phyloP scores from a whole-genome alignment of 2,113 vertebrate genomes.

The Chiloscyllium plagiosum region DNA sequence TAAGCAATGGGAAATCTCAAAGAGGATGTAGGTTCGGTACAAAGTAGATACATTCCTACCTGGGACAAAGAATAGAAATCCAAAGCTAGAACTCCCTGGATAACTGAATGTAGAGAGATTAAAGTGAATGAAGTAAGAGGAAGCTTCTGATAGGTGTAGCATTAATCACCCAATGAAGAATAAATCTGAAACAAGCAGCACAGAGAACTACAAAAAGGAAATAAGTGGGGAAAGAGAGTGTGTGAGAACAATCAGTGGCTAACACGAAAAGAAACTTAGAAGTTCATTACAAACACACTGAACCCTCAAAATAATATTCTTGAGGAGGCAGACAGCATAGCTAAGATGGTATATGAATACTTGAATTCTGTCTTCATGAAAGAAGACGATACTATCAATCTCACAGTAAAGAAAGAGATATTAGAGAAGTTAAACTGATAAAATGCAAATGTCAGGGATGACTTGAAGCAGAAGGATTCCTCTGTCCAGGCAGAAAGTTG shows the following conservation, averaged over 20 bases:
- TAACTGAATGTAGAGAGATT: background rate
- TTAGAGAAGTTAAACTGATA: background rate
- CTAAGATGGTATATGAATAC: background rate
- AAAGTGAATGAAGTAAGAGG: background rate
- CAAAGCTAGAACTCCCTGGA: background rate
- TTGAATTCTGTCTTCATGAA: background rate
- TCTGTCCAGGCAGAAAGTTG: background rate
- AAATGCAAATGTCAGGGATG: background rate
- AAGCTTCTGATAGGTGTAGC: background rate
- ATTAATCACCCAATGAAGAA: background rate
- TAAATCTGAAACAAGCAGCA: background rate
- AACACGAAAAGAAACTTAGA: background rate
- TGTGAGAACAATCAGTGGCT: background rate
- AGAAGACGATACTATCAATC: background rate
- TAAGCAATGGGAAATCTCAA: background rate
- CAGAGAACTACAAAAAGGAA: background rate
- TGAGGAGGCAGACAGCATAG: background rate
- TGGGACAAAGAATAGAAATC: background rate
- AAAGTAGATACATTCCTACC: background rate
- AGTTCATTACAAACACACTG: background rate
- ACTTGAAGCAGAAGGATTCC: background rate
- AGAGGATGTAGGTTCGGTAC: background rate
- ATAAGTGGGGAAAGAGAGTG: background rate
- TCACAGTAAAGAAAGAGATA: background rate
- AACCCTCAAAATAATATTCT: background rate